phyloP scores from a whole-genome alignment of 2,113 vertebrate genomes.

The Morone saxatilis region DNA sequence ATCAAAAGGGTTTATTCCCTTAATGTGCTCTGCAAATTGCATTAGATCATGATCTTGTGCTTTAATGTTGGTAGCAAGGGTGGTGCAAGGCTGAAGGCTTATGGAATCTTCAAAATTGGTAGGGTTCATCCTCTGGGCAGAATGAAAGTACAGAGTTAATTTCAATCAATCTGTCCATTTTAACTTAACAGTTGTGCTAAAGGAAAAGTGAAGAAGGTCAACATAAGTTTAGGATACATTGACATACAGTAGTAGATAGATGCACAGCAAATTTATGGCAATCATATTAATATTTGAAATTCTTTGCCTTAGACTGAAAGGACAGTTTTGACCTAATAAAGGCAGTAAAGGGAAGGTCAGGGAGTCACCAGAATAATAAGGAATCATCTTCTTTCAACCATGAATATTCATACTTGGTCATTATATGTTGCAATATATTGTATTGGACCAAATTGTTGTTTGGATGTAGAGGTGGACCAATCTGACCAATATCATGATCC shows the following conservation, averaged over 20 bases:
- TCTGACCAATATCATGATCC: background rate
- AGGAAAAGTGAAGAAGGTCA: no score
- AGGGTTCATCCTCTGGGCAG: background rate
- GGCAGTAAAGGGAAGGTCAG: background rate
- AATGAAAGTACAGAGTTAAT: background rate
- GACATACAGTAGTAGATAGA: background rate
- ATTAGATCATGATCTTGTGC: constrained; percentile 6
- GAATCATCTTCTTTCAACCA: background rate
- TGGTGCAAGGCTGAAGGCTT: background rate
- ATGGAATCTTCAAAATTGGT: background rate
- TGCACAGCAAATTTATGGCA: background rate
- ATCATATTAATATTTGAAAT: background rate
- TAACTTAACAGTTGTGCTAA: background rate
- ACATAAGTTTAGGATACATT: no score
- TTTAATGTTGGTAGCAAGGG: background rate
- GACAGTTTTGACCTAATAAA: background rate
- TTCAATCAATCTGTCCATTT: no score
- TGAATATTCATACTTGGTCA: background rate
- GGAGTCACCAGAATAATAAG: background rate
- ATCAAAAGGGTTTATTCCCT: background rate
- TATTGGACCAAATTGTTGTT: background rate
- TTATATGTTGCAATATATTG: background rate
- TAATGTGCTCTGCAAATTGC: background rate
- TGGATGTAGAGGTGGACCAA: background rate
- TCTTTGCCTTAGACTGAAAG: background rate